phyloP scores from a whole-genome alignment of 2,888 invertebrate species.

The Caenorhabditis sp. region DNA sequence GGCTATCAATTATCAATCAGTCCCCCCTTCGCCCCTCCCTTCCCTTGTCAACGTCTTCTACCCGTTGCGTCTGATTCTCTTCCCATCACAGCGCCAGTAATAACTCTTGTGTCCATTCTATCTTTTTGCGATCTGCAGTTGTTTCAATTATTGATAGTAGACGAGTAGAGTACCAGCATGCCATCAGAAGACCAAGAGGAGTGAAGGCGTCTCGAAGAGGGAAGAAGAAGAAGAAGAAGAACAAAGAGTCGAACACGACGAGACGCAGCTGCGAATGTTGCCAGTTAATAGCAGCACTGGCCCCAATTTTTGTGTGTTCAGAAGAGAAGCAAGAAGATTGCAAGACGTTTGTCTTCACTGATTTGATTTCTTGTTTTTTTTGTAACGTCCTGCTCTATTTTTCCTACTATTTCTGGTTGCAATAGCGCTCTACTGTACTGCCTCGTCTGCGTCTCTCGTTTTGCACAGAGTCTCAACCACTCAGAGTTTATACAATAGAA shows the following conservation, averaged over 20 bases:
- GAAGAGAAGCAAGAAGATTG: too few relatives aligned
- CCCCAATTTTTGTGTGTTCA: neutral
- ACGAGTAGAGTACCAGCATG: slow-evolving; percentile 19
- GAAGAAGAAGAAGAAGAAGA: too few relatives aligned
- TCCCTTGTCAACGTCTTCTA: neutral
- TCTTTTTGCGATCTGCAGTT: neutral
- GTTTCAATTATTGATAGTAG: slow-evolving; percentile 60
- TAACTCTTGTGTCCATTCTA: neutral
- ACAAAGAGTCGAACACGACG: slow-evolving; percentile 4
- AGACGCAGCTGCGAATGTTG: slow-evolving; percentile 32
- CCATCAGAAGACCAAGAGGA: slow-evolving; percentile 10
- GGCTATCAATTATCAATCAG: slow-evolving; percentile 57
- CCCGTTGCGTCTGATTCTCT: slow-evolving; percentile 3
- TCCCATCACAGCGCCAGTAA: too few relatives aligned
- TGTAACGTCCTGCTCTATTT: slow-evolving; percentile 7
- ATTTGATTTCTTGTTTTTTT: slow-evolving; percentile 25
- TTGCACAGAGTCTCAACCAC: too few relatives aligned
- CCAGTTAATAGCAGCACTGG: too few relatives aligned
- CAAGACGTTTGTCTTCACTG: neutral
- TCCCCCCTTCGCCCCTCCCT: neutral
- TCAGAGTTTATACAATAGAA: too few relatives aligned
- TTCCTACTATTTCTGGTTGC: too few relatives aligned
- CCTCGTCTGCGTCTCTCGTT: too few relatives aligned
- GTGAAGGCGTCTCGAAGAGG: slow-evolving; percentile 8
- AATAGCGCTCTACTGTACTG: too few relatives aligned